phyloP scores from a whole-genome alignment of 1,140 invertebrate species.

The Polypedilum vanderplanki region DNA sequence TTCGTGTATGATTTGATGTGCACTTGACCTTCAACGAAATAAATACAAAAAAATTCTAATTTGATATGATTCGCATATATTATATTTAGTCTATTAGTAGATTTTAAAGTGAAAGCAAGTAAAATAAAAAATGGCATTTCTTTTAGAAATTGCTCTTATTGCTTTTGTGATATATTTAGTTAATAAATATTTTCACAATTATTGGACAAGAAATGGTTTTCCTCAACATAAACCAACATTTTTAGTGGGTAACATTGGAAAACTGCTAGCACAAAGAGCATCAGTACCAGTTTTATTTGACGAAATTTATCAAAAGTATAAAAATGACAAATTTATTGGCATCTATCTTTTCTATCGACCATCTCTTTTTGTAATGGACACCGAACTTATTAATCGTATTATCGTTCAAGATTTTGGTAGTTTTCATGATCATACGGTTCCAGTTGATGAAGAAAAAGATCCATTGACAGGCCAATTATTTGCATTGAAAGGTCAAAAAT shows the following conservation, averaged over 20 bases:
- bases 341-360: slow-evolving; percentile 42
- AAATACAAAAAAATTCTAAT: not conserved
- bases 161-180: not conserved
- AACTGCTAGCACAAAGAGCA: slow-evolving; percentile 32
- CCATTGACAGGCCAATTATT: slow-evolving; percentile 48
- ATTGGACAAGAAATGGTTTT: slow-evolving; percentile 37
- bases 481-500: slow-evolving; percentile 48
- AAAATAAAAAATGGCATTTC: not conserved
- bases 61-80: not conserved
- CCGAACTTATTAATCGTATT: slow-evolving; percentile 46
- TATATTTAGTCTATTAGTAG: not conserved
- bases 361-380: slow-evolving; percentile 41
- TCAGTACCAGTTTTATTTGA: slow-evolving; percentile 35
- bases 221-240: slow-evolving; percentile 34
- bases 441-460: slow-evolving; percentile 45
- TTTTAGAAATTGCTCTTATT: not conserved
- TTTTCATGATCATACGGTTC: slow-evolving; percentile 48
- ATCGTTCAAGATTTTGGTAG: slow-evolving; percentile 51
- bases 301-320: slow-evolving; percentile 36
- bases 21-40: not conserved
- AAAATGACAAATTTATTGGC: slow-evolving; percentile 38
- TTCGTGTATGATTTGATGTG: not conserved
- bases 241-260: slow-evolving; percentile 36
- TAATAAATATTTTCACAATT: slow-evolving; percentile 34
- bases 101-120: not conserved